Evolutionary conservation across 2,888 invertebrate genomes (phyloP), one percentile per base, ranked within the genome.

Genomic region (Pachycephus smyrnensis): DNA sequence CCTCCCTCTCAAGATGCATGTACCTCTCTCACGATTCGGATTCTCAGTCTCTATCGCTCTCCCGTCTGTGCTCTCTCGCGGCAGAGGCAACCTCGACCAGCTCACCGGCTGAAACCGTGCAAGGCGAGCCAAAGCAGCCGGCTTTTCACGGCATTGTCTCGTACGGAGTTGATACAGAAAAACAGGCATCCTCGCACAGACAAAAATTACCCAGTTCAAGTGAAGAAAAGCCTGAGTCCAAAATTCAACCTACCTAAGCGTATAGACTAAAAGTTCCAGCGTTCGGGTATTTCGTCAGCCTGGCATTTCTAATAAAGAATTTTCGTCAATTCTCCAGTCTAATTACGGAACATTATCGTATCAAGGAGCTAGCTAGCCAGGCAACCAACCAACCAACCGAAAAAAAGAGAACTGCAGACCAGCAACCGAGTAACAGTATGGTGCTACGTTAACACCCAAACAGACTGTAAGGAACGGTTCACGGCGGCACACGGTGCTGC

Each of bases 401-500:
- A 71, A 71, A 32, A 11, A 71, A 69, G 9, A 9, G 71, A 71
- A 71, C 30, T 30, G 71, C 11, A 71, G 31, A 71, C 71, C 71
- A 33, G 71, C 71, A 11, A 71, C 30, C 30, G 71, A 71, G 55
- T 55, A 55, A 55, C 55, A 37, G 30, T 68, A 68, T n/a, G 68
- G n/a, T 36, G 32, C 76, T 73, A 76, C 74, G 76, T 75, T 40
- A 55, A 55, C 55, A 55, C 55, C 55, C 55, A 55, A 55, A 55
- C 55, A 55, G 55, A 55, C 55, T 23, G 55, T 55, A 55, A 55
- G 23, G 23, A 55, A 55, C 55, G 55, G 55, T 55, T 55, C 55
- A 9, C 23, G 55, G 9, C 23, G 55, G 55, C 76, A 78, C 68
- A 79, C 81, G 69, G 82, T 80, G 82, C 82, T 82, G 81, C 82